Base-by-base conservation (phyloP, 1,140 invertebrate species). In the Leptopilina boulardi region DNA sequence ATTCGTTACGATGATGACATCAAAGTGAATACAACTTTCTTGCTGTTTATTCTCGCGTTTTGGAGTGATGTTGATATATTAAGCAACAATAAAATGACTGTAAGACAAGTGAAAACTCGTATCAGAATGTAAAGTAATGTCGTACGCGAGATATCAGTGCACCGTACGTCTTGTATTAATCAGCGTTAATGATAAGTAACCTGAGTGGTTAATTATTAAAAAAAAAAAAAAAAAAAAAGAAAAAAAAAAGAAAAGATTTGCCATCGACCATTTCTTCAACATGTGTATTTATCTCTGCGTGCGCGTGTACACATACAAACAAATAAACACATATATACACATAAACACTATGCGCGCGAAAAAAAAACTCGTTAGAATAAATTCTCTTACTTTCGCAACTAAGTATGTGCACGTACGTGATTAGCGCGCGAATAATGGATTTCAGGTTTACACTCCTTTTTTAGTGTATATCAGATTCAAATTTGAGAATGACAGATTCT, bases 1-100 rank as follows among this genome's bases (percentile, higher is more conserved):
- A 95, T 98, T 98, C 93, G 97, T 98, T 93, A 98, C 97, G 93
- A 98, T 98, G 97, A 98, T 98, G 97, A 98, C 97, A 94, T 98
- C 97, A 94, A 98, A 98, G 96, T 98, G 96, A 94, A 92, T 90
- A 83, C 87, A 89, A 90, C 85, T 85, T 84, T 83, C 86, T 85
- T 89, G 86, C 87, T 89, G 84, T 88, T 86, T 89, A 85, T 90
- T 89, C 88, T 91, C 87, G 88, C 90, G 89, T 90, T 85, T 91
- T 85, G 88, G 89, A 90, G 90, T 91, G 89, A 90, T 91, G 89
- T 91, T 91, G 90, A 91, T 89, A 89, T 91, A 90, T 83, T 89
- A 90, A 90, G 84, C 77, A 76, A 74, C 80, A 83, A 78, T 80
- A 81, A 85, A 80, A 79, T 83, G 78, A 76, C 76, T 85, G 86